phyloP scores from a whole-genome alignment of 37 sponge, comb jelly and placozoan species.

The Agelas oroides region DNA sequence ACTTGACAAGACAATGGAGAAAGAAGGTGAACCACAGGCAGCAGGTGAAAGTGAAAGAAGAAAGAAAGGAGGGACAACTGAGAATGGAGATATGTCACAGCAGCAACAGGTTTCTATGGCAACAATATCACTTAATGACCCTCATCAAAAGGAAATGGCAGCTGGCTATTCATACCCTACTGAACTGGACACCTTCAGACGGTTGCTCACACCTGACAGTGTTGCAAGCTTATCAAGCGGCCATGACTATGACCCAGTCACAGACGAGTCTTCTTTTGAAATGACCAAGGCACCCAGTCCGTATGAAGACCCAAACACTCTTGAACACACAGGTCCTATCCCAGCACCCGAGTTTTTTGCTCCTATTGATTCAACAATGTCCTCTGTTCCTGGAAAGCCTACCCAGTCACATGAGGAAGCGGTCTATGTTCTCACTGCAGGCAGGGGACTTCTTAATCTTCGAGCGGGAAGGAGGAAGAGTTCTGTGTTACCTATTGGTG shows the following conservation, averaged over 20 bases:
- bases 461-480: constrained; percentile 3
- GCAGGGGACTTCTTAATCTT: constrained; percentile 54
- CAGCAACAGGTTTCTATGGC: too few relatives aligned
- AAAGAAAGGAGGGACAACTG: neutral
- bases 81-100: too few relatives aligned
- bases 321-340: neutral
- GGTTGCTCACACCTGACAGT: too few relatives aligned
- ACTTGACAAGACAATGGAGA: neutral
- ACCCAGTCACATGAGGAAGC: constrained; percentile 9
- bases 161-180: too few relatives aligned
- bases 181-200: neutral
- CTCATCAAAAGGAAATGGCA: too few relatives aligned
- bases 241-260: neutral
- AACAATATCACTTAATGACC: too few relatives aligned
- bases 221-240: too few relatives aligned
- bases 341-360: neutral
- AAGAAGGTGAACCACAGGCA: neutral
- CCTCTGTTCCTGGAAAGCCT: neutral
- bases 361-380: neutral
- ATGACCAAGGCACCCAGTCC: constrained; percentile 3
- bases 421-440: constrained; percentile 70
- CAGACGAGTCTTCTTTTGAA: neutral
- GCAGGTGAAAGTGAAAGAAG: neutral
- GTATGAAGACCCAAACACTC: constrained; percentile 31
- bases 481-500: neutral